Conservation (phyloP, 2,888 invertebrate genomes). For the Hirtodrosophila histrioides region DNA sequence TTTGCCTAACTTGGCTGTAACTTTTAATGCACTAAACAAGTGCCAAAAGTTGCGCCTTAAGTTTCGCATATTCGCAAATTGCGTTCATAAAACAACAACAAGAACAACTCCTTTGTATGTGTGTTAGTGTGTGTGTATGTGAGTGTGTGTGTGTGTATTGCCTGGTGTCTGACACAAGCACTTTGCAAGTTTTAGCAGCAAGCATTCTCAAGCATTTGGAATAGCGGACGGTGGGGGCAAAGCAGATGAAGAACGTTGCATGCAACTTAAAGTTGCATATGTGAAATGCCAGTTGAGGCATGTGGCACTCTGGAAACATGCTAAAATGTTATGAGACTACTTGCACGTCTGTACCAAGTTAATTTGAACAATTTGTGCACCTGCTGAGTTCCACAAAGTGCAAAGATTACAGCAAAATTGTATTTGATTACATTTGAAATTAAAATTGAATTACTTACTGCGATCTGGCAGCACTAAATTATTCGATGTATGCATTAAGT, state of each 20-base stretch:
- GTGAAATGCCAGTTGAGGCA: constrained; percentile 27
- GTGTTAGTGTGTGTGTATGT: background rate
- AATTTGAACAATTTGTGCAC: constrained; percentile 13
- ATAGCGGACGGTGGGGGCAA: background rate
- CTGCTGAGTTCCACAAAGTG: background rate
- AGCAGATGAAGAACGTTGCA: constrained; percentile 14
- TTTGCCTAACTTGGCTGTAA: constrained; percentile 32
- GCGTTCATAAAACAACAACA: constrained; percentile 14
- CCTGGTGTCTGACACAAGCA: constrained; percentile 30
- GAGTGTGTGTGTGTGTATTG: constrained; percentile 4
- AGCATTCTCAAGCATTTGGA: constrained; percentile 4
- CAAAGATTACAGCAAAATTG: constrained; percentile 15
- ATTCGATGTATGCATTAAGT: background rate
- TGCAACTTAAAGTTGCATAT: constrained; percentile 44
- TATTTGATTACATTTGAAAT: constrained; percentile 20
- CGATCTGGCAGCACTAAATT: constrained; percentile 5
- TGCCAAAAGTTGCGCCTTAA: constrained; percentile 57
- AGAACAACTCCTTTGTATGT: background rate
- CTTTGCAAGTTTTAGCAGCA: constrained; percentile 37
- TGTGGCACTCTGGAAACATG: constrained; percentile 19
- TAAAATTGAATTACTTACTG: constrained; percentile 22
- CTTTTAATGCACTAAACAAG: constrained; percentile 71
- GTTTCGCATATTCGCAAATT: constrained; percentile 36
- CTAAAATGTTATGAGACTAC: constrained; percentile 4
- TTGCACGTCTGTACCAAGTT: background rate